These are phyloP conservation scores for Mus caroli DNA, from an alignment of 2,797 vertebrate genomes.

Conservation along the genomic window DNA sequence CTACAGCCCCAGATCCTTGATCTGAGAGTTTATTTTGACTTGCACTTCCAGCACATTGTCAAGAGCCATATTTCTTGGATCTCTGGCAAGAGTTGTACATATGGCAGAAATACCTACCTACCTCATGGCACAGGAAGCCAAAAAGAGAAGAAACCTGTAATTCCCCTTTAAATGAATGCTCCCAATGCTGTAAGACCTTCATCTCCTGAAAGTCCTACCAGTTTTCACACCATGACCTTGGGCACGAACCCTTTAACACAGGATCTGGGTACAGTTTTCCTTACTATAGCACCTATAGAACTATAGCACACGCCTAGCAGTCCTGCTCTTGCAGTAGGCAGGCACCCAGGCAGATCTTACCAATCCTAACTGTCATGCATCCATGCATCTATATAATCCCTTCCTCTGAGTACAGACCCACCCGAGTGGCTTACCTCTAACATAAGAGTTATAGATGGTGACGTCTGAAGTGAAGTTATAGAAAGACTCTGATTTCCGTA, in stretches of 20 bases:
- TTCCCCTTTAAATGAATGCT: neutral
- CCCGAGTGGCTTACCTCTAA: neutral
- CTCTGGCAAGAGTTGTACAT: neutral
- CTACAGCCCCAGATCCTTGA: neutral
- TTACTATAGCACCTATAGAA: neutral
- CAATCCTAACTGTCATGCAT: neutral
- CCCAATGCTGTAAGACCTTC: neutral
- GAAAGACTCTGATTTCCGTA: neutral
- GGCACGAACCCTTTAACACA: neutral
- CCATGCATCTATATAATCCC: neutral
- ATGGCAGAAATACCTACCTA: neutral
- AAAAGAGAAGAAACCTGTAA: neutral
- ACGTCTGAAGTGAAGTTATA: neutral
- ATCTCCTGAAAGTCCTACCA: neutral
- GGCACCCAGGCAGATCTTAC: neutral
- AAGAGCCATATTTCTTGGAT: neutral
- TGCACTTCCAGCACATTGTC: neutral
- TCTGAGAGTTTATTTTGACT: neutral
- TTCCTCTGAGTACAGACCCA: neutral
- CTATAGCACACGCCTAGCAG: neutral
- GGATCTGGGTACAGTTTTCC: neutral
- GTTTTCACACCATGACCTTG: neutral
- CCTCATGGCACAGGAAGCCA: neutral
- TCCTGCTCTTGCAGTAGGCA: neutral
- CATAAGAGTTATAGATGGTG: neutral